phyloP scores from a whole-genome alignment of 2,113 vertebrate genomes.

The Pseudopodoces humilis region DNA sequence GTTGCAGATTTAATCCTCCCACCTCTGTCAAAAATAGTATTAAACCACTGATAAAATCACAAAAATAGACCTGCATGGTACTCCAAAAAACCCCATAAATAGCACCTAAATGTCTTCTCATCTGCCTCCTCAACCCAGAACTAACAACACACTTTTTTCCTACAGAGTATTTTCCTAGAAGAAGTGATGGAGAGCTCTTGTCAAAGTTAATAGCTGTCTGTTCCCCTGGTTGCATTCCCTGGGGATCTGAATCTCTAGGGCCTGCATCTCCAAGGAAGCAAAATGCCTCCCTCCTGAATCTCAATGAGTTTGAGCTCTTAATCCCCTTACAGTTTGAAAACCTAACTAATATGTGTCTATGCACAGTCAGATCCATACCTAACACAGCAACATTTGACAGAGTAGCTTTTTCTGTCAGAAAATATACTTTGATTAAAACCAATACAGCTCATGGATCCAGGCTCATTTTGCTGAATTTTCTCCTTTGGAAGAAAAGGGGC shows the following conservation, averaged over 20 bases:
- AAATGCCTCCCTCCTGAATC: slow-evolving; percentile 8
- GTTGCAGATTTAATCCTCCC: background rate
- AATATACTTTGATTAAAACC: background rate
- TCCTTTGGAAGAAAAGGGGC: background rate
- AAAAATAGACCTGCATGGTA: background rate
- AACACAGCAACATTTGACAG: background rate
- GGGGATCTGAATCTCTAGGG: slow-evolving; percentile 10
- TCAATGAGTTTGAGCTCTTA: slow-evolving; percentile 13
- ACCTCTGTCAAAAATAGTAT: background rate
- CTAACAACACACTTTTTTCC: background rate
- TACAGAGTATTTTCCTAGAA: background rate
- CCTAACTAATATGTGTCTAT: background rate
- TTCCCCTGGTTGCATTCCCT: background rate
- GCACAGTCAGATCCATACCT: background rate
- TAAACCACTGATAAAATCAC: background rate
- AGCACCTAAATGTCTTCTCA: background rate
- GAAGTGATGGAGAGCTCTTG: background rate
- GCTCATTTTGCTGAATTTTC: background rate
- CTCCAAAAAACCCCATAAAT: background rate
- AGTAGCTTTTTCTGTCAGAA: background rate
- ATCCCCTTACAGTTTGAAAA: slow-evolving; percentile 2
- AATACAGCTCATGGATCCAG: background rate
- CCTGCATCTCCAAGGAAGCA: slow-evolving; percentile 1
- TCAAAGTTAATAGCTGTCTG: slow-evolving; percentile 13
- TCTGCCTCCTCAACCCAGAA: background rate